Evolutionary conservation across 2,888 invertebrate genomes (phyloP), one percentile per base, ranked within the genome.

Genomic region (Cerastoderma edule): DNA sequence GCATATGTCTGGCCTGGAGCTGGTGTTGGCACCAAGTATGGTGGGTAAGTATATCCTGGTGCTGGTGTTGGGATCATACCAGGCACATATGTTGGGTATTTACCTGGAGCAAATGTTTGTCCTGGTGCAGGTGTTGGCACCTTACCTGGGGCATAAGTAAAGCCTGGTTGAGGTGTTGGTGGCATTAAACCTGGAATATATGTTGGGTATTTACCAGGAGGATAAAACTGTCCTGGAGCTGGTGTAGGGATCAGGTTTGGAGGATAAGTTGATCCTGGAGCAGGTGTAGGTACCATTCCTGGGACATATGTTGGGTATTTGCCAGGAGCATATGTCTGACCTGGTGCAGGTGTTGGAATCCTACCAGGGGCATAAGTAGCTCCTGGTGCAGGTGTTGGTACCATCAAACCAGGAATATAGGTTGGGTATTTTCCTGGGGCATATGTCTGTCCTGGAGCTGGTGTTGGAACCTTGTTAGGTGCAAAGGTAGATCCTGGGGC

Each of bases 341-440:
- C 81, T 66, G 85, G 83, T n/a, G 76, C 82, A 35, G 80, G 83
- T 35, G 83, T 83, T 57, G 83, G 83, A n/a, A 78, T 72, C 57
- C 70, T 76, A 33, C 75, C 72, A 53, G 82, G 87, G 28, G 84
- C 81, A 68, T 74, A 86, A 22, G 83, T 81, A 0, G 56, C 19
- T 32, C 79, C 81, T 39, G 83, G 83, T 22, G 83, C 83, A 24
- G 79, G 78, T 68, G 84, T 83, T 35, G 83, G 83, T 16, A 78
- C 67, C 78, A 80, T 82, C n/a, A n/a, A n/a, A 1, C 83, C 83
- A 54, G 83, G 83, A 28, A 80, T 63, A 22, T 44, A 81, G 50
- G 85, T 85, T 68, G 85, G 85, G 68, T 67, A 82, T 10, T 75
- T 44, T 0, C 75, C 78, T 64, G 83, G 83, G 1, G 78, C 75